Evolutionary conservation across 2,888 invertebrate genomes (phyloP), one percentile per base, ranked within the genome.

Genomic region (Rotaria socialis): DNA sequence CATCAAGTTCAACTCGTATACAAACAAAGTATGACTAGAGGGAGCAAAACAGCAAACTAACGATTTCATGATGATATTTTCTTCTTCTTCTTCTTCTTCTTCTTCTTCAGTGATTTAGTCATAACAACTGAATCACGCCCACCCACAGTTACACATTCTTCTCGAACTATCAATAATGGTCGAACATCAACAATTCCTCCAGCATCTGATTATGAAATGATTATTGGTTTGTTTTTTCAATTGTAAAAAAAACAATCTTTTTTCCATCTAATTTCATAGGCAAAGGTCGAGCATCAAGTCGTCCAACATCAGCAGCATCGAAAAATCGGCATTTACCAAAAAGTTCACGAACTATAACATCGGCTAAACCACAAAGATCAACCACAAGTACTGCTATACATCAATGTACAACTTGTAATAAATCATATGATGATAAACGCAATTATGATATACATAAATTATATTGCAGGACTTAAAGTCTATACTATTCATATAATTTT

Each of bases 361-460:
- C 80, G 0, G 80, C 80, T 11, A 80, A 47, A 19, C 16, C 67
- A 67, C 35, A 41, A 67, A 80, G 58, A 22, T 35, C 52, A 43
- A n/a, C 85, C 22, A 85, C 60, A 52, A 24, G 43, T 27, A 41
- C 27, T 27, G n/a, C n/a, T 22, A 55, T 43, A 55, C 89, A 89
- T 86, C 88, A 88, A 19, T 90, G 90, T 87, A 87, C 88, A 41
- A 88, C 88, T 47, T 90, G 90, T 89, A 90, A 90, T 88, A 90
- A 90, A 88, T 89, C 90, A 89, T 91, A 90, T 88, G 88, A 88
- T 14, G 88, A 88, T 86, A 87, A 87, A 41, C 88, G 88, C 58
- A 90, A 91, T 87, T 88, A 90, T 74, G 89, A 90, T 58, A 89
- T 90, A 85, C 91, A 91, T 87, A 89, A 89, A 87, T 89, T 89